Evolutionary conservation across 2,113 vertebrate genomes (phyloP).

Genomic region (Cygnus atratus): DNA sequence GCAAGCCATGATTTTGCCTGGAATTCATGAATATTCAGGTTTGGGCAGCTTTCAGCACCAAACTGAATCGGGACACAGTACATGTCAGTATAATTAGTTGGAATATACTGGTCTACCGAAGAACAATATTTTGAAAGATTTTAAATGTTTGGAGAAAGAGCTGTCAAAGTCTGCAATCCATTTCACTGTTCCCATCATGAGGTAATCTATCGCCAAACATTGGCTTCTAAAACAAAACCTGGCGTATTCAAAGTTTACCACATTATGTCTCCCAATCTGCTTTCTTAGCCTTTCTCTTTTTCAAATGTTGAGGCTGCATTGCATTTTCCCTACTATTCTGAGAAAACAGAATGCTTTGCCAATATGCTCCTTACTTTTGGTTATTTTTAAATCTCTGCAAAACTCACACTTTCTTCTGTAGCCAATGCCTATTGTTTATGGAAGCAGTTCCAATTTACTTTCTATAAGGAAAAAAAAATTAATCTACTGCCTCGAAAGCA

Average conservation of each 20-base stretch:
- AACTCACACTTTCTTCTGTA: constrained; percentile 37
- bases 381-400: constrained; percentile 47
- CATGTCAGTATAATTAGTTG: background rate
- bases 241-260: background rate
- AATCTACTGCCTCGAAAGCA: background rate
- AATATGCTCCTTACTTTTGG: background rate
- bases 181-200: background rate
- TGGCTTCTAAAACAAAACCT: constrained; percentile 19
- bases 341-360: background rate
- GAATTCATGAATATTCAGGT: constrained; percentile 1
- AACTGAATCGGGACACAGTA: background rate
- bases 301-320: background rate
- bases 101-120: background rate
- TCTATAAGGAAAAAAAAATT: background rate
- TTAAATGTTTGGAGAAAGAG: constrained; percentile 5
- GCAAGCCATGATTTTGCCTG: background rate
- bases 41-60: background rate
- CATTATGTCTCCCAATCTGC: constrained; percentile 52
- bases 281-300: constrained; percentile 4
- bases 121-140: constrained; percentile 52
- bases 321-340: background rate
- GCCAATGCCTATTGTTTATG: constrained; percentile 38
- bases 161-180: background rate
- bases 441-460: constrained; percentile 42
- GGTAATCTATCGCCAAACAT: constrained; percentile 15